A percentile compares a stretch with the other conserved stretches of the same genome.
These are phyloP conservation scores for Hylaeus anthracinus DNA, from an alignment of 1,140 invertebrate species.

Conservation along the genomic window DNA sequence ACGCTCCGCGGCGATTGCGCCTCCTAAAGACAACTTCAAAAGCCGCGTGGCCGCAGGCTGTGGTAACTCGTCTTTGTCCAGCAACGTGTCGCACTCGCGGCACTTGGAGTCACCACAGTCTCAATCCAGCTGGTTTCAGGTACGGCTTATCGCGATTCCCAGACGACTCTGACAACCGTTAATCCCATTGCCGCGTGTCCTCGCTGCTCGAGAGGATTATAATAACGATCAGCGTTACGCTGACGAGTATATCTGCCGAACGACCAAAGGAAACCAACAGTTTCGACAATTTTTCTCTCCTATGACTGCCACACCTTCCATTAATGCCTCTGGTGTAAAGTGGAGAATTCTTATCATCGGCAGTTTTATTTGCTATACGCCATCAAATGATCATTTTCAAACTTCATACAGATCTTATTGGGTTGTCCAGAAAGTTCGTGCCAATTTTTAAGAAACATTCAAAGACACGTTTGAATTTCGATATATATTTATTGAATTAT, in stretches of 20 bases:
- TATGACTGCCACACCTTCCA: no score
- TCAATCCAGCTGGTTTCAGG: conserved; percentile 24
- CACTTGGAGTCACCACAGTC: conserved; percentile 34
- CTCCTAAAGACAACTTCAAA: conserved; percentile 49
- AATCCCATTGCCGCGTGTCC: background rate
- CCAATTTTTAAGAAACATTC: no score
- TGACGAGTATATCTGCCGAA: conserved; percentile 24
- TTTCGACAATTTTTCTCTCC: no score
- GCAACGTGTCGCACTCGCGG: conserved; percentile 9
- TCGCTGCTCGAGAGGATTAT: background rate
- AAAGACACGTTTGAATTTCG: no score
- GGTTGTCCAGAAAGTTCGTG: no score
- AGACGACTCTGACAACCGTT: conserved; percentile 14
- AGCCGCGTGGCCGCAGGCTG: conserved; percentile 8
- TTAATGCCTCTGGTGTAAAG: no score
- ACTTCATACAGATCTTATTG: no score
- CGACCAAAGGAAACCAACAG: background rate
- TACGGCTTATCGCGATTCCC: conserved; percentile 26
- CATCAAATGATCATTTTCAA: no score
- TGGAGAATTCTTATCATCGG: no score
- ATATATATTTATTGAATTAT: no score
- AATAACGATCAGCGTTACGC: conserved; percentile 25
- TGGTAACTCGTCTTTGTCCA: conserved; percentile 34
- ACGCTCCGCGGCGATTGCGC: conserved; percentile 46
- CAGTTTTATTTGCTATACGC: no score